Evolutionary conservation across 2,888 invertebrate genomes (phyloP).

Genomic region (Plebejus anna): DNA sequence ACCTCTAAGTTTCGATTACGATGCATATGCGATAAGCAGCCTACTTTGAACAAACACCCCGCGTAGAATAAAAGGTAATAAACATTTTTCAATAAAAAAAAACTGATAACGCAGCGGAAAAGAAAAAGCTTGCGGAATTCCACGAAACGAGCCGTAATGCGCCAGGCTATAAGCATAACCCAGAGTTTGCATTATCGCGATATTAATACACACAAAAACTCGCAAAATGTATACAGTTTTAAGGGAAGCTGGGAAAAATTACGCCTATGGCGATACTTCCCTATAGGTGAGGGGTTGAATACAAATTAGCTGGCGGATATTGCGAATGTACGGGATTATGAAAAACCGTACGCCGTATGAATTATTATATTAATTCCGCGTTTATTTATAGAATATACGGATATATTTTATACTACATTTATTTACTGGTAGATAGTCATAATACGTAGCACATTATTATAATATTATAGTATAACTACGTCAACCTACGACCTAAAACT

Average conservation of each 20-base stretch:
- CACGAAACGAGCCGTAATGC: conserved; percentile 59
- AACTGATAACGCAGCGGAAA: conserved; percentile 52
- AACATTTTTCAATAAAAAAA: conserved; percentile 43
- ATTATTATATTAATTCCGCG: conserved; percentile 17
- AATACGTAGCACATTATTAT: too few species aligned
- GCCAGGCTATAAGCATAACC: conserved; percentile 48
- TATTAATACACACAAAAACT: conserved; percentile 61
- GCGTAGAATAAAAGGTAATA: conserved; percentile 24
- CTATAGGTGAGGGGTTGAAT: conserved; percentile 31
- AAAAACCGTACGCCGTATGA: conserved; percentile 20
- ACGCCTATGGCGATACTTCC: conserved; percentile 33
- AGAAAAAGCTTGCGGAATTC: conserved; percentile 61
- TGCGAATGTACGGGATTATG: conserved; percentile 17
- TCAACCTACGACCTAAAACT: too few species aligned
- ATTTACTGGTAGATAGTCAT: not conserved
- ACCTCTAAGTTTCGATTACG: too few species aligned
- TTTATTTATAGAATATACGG: not conserved
- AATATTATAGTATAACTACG: too few species aligned
- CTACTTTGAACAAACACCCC: not conserved
- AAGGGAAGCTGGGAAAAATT: conserved; percentile 40
- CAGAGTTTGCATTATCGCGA: conserved; percentile 67
- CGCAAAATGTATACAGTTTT: conserved; percentile 41
- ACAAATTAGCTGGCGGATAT: conserved; percentile 23
- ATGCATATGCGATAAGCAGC: not conserved
- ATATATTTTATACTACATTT: not conserved